Percentiles rank a stretch among this genome's conserved stretches.
Conservation (phyloP, 2,113 vertebrate genomes). For the Pipa parva region DNA sequence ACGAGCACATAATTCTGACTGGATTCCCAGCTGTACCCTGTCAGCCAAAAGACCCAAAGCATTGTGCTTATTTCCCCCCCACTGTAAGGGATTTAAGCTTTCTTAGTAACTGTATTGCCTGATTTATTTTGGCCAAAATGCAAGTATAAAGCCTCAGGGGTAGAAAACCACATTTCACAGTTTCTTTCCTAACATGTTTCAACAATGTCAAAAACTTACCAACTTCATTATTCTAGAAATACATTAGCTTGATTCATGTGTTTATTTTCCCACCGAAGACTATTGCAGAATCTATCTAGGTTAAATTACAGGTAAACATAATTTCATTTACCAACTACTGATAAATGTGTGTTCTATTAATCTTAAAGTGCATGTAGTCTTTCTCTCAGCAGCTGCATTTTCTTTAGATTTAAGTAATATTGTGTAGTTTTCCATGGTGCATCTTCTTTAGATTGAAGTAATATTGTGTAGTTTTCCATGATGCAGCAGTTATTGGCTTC, state of each 20-base stretch:
- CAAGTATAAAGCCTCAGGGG: constrained; percentile 58
- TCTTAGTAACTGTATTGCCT: constrained; percentile 50
- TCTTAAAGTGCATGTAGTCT: too few relatives aligned
- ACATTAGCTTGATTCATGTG: constrained; percentile 59
- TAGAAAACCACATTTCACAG: constrained; percentile 57
- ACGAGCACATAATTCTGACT: constrained; percentile 38
- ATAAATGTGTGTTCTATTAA: too few relatives aligned
- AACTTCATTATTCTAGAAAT: constrained; percentile 57
- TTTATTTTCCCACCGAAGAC: constrained; percentile 66
- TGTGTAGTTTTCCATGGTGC: too few relatives aligned
- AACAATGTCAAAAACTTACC: constrained; percentile 56
- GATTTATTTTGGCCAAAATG: constrained; percentile 54
- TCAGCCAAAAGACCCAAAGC: constrained; percentile 68
- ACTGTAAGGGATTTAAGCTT: constrained; percentile 47
- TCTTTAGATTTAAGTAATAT: too few relatives aligned
- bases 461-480: too few relatives aligned
- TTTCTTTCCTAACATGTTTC: constrained; percentile 55
- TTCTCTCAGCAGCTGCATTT: too few relatives aligned
- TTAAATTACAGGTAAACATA: constrained; percentile 71
- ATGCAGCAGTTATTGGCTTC: too few relatives aligned
- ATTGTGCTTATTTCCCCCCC: constrained; percentile 58
- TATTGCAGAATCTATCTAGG: constrained; percentile 65
- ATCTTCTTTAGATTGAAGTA: too few relatives aligned
- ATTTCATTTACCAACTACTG: constrained; percentile 63
- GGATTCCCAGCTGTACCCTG: constrained; percentile 75